Percentiles rank a stretch among this genome's conserved stretches.
Conservation (phyloP, 2,113 vertebrate species). For the Xyliphius kryptos region DNA sequence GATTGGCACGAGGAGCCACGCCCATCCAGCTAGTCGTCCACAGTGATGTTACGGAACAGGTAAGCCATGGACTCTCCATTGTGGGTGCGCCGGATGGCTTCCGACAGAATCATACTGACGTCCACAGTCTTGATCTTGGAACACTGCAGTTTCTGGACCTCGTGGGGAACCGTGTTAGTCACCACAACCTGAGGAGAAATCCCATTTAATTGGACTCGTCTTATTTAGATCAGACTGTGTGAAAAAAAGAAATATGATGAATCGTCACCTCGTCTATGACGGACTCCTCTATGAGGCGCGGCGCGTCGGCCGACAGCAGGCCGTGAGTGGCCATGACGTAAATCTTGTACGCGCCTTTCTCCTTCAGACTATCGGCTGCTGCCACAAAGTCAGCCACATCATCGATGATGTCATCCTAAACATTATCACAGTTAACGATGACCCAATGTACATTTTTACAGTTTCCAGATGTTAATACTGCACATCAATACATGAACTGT, state of each 20-base stretch:
- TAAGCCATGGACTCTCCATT: constrained; percentile 99
- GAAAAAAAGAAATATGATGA: too few species aligned
- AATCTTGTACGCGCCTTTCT: constrained; percentile 94
- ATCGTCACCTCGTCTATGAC: constrained; percentile 82
- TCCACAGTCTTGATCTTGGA: constrained; percentile 99
- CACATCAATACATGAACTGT: background rate
- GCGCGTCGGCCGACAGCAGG: constrained; percentile 89
- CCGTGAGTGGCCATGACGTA: constrained; percentile 98
- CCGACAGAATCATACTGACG: constrained; percentile 92
- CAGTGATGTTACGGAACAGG: constrained; percentile 93
- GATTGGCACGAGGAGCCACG: background rate
- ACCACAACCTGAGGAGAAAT: constrained; percentile 79
- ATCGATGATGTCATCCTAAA: constrained; percentile 96
- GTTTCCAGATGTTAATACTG: too few species aligned
- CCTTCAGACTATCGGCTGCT: constrained; percentile 93
- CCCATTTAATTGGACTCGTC: too few species aligned
- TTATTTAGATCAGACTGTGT: too few species aligned
- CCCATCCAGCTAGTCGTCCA: constrained; percentile 78
- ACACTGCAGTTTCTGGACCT: constrained; percentile 97
- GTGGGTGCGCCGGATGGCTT: constrained; percentile 94
- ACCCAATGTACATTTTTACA: too few species aligned
- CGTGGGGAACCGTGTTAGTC: constrained; percentile 94
- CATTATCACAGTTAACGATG: too few species aligned
- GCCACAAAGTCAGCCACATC: constrained; percentile 95
- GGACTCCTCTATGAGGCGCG: constrained; percentile 91